Base-by-base conservation (phyloP, 2,797 vertebrate genomes). In the Lepus townsendii region DNA sequence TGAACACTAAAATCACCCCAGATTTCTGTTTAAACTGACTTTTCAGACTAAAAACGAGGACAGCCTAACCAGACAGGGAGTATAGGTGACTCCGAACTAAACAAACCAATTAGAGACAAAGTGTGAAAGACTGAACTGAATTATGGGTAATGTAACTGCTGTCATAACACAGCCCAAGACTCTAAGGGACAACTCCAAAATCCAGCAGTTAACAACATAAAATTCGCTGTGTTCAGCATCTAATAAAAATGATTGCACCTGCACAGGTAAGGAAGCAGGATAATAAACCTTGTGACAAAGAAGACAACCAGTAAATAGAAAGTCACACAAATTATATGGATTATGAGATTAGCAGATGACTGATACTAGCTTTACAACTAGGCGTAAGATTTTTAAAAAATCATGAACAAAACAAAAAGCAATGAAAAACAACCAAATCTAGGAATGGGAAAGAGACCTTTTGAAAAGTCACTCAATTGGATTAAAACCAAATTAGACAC, bases 401-500 rank as follows among this genome's bases (percentile, higher is more conserved):
- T 27, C 3, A 82, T 52, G 17, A 73, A 27, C 65, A 60, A 83
- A 82, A 82, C 82, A 83, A 47, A 24, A 50, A 73, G 6, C 24
- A 47, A 66, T 85, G 63, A 30, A 69, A 72, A 77, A 79, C 30
- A 65, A 79, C 2, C 12, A 52, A 82, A 69, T 13, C 6, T 77
- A 57, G 30, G 71, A 20, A 30, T 82, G 69, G 86, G 84, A 71
- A 68, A 47, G 54, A 19, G 13, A 84, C 63, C 30, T 50, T 27
- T 27, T 4, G 50, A 62, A 76, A 68, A 42, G 65, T 57, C 30
- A 76, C 22, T 65, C 13, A 92, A 16, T 80, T 62, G 32, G 52
- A 19, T 88, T 69, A 79, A 79, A 90, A 68, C 11, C 72, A 79
- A 32, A 84, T 85, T 90, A 86, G 57, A 93, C 5, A 54, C 27